A percentile compares a stretch with the other conserved stretches of the same genome.
These are phyloP conservation scores for Hystrix brachyura DNA, from an alignment of 2,113 vertebrate genomes.

Conservation along the genomic window DNA sequence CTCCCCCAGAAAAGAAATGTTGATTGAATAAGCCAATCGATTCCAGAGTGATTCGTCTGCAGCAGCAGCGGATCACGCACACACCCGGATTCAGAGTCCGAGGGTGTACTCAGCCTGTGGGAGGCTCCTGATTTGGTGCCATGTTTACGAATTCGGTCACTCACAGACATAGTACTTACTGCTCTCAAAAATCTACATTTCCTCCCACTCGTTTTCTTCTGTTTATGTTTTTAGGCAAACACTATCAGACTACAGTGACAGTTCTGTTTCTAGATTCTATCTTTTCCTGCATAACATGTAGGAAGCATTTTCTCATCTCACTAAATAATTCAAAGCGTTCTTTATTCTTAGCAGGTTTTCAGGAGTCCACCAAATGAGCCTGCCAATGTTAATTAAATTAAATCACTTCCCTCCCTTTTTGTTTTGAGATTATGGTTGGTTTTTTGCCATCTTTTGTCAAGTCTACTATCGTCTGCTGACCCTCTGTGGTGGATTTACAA, in stretches of 20 bases:
- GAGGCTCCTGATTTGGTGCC: not conserved
- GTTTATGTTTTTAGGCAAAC: conserved; percentile 61
- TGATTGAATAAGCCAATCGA: too few species aligned
- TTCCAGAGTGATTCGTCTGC: too few species aligned
- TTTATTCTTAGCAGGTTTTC: not conserved
- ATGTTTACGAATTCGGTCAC: not conserved
- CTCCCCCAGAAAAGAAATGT: too few species aligned
- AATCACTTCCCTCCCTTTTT: not conserved
- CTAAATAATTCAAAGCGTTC: conserved; percentile 40
- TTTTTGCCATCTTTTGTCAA: not conserved
- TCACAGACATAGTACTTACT: not conserved
- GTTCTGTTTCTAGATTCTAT: not conserved
- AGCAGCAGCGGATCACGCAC: too few species aligned
- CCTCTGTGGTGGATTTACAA: not conserved
- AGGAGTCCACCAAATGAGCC: not conserved
- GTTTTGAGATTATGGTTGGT: not conserved
- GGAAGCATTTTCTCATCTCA: conserved; percentile 14
- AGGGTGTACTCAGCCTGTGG: not conserved
- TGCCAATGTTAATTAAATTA: not conserved
- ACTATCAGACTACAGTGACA: conserved; percentile 21
- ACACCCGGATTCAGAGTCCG: too few species aligned
- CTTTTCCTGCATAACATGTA: conserved; percentile 12
- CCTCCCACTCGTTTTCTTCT: conserved; percentile 19
- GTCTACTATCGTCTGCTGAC: accelerated
- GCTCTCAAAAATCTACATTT: not conserved